Evolutionary conservation across 2,113 vertebrate species (phyloP).

Genomic region (Oncorhynchus nerka): DNA sequence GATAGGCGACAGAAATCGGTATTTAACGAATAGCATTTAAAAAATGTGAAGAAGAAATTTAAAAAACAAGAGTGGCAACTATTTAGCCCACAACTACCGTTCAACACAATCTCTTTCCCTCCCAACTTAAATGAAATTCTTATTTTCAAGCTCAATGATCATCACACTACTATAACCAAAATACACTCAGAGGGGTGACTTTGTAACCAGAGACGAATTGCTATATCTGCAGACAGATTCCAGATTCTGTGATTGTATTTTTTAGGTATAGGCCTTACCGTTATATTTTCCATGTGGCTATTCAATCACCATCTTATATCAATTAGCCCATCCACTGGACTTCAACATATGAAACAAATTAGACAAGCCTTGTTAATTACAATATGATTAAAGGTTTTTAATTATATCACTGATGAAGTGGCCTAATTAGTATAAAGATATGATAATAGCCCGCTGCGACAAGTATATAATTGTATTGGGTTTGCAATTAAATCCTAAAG

Average conservation of each 20-base stretch:
- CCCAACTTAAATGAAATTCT: too few species aligned
- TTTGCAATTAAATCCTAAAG: conserved; percentile 78
- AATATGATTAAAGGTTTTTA: conserved; percentile 89
- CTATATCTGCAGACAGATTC: not conserved
- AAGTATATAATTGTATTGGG: conserved; percentile 64
- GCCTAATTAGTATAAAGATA: conserved; percentile 87
- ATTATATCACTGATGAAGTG: conserved; percentile 86
- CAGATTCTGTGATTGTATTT: not conserved
- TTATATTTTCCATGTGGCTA: conserved; percentile 1
- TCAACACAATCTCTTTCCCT: too few species aligned
- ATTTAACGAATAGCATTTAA: too few species aligned
- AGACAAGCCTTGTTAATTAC: conserved; percentile 91
- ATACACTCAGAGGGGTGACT: not conserved
- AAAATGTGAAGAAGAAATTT: too few species aligned
- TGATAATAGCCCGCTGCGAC: conserved; percentile 85
- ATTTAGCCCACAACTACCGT: too few species aligned
- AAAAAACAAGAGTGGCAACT: too few species aligned
- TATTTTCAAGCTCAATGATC: not conserved
- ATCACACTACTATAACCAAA: not conserved
- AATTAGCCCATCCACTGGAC: conserved; percentile 79
- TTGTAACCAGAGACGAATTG: not conserved
- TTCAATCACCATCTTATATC: conserved; percentile 71
- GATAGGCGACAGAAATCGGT: too few species aligned
- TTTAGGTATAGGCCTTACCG: not conserved
- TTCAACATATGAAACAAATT: conserved; percentile 85